Base-by-base conservation (phyloP, 2,888 invertebrate genomes). In the Trachelus troglodyta region DNA sequence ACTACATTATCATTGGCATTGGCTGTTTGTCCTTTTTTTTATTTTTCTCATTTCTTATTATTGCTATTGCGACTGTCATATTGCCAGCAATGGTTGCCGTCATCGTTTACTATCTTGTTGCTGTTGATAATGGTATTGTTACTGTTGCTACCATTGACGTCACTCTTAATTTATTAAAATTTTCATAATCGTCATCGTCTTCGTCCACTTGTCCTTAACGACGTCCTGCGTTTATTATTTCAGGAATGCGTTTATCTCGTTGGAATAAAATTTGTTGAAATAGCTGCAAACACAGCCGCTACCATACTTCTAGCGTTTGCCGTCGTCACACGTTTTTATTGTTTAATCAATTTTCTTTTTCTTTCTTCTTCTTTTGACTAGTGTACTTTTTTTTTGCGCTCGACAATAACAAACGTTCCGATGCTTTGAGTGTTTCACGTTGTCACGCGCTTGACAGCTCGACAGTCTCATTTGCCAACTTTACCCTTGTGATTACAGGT, bases 401-500 rank as follows among this genome's bases (percentile, higher is more conserved):
- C 79, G 73, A 81, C 56, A 78, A 71, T 71, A 71, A 33, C 34
- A 15, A 71, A 31, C 31, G 71, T 31, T 34, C 12, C 75, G 76
- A 79, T 76, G 89, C 89, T 88, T 89, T 87, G 80, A 82, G 83
- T 86, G 86, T 86, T 80, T 83, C 79, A 78, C 74, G 56, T 35
- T 37, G 35, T 30, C 30, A 30, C 31, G 34, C 34, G 71, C 31
- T 71, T 71, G 71, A 34, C 23, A 33, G 23, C 33, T 71, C 15
- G 34, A 33, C 31, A 71, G 71, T 34, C 30, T 33, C 34, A 37
- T 75, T 73, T 35, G 74, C 31, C 37, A 75, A 34, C 74, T 69
- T 56, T 9, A 23, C 23, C 9, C 23, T 88, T 91, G 84, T 91
- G 92, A 89, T 94, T 93, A 78, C 93, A 97, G 97, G 96, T 92